These are phyloP conservation scores for Sycophila sp. DNA, from an alignment of 1,140 invertebrate species.

Conservation along the genomic window DNA sequence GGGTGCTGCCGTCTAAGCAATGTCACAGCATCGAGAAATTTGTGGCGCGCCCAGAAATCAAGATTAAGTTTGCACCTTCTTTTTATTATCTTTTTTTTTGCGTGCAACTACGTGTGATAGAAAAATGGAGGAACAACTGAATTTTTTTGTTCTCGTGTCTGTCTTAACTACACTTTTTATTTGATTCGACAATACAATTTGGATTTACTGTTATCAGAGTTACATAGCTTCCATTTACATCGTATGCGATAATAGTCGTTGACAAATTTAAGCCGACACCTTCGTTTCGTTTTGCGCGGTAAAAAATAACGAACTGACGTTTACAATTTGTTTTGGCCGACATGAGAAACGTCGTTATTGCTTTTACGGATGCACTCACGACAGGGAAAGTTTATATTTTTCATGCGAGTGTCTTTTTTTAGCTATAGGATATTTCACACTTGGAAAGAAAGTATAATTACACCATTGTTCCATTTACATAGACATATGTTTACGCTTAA, in stretches of 20 bases:
- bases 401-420: no score
- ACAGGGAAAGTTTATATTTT: no score
- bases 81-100: no score
- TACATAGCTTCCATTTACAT: constrained; percentile 35
- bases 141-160: no score
- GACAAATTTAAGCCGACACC: constrained; percentile 14
- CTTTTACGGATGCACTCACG: neutral
- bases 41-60: neutral
- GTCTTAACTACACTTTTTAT: constrained; percentile 23
- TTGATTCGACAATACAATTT: constrained; percentile 31
- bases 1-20: neutral
- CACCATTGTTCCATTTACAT: no score
- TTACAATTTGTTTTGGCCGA: neutral
- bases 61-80: no score
- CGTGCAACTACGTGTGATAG: no score
- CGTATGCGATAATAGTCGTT: constrained; percentile 19
- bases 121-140: no score
- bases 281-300: neutral
- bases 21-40: neutral
- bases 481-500: no score
- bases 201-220: constrained; percentile 24
- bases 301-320: neutral
- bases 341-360: constrained; percentile 18
- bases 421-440: no score
- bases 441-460: no score